A percentile compares a stretch with the other conserved stretches of the same genome.
Conservation (phyloP, 2,888 invertebrate species). For the Diarsia rubi region DNA sequence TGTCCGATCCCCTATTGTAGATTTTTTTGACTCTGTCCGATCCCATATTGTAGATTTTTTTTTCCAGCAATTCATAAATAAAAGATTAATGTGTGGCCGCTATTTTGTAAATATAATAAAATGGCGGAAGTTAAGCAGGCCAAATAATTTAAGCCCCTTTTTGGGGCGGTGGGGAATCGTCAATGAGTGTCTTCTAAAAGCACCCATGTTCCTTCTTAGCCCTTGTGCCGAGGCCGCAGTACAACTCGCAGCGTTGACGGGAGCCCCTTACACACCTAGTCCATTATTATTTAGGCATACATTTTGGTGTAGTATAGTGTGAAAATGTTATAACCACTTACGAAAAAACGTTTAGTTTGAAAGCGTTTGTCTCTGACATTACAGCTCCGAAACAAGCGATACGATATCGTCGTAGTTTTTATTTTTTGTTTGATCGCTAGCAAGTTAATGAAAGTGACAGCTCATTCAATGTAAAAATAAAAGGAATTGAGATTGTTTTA, state of each 20-base stretch:
- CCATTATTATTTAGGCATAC: neutral
- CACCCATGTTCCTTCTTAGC: no score
- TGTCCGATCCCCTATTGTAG: no score
- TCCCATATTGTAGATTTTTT: no score
- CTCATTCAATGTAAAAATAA: conserved; percentile 10
- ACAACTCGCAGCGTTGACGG: no score
- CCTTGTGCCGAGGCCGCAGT: no score
- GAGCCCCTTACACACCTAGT: neutral
- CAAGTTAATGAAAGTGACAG: neutral
- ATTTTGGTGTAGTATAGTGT: neutral
- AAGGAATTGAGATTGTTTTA: conserved; percentile 56
- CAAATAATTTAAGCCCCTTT: neutral
- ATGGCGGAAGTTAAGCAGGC: neutral
- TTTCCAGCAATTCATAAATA: no score
- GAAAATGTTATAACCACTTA: neutral
- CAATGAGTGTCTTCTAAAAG: no score
- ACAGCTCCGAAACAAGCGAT: neutral
- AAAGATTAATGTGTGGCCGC: no score
- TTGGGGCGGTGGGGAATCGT: no score
- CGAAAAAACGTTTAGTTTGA: neutral
- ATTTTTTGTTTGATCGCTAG: neutral
- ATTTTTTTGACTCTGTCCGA: no score
- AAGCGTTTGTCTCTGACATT: neutral
- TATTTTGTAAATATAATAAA: no score
- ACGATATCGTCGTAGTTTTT: neutral